A percentile compares a stretch with the other conserved stretches of the same genome.
Conservation (phyloP, 30 jellyfish, hydroid and myxozoan species). For the Morbakka virulenta region DNA sequence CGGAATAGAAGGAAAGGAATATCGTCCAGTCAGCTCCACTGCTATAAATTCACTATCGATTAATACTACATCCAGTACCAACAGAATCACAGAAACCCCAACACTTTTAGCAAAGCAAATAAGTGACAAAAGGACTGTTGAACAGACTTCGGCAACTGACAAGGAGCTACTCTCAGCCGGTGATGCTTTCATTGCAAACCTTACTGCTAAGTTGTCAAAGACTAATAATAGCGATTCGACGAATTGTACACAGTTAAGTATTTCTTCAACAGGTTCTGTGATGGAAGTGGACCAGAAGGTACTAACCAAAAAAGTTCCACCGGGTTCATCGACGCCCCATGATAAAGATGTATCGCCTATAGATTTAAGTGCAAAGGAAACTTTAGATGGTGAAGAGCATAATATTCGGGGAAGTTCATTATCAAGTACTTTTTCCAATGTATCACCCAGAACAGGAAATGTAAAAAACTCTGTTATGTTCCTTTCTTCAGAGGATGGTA, state of each 20-base stretch:
- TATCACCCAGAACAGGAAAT: not conserved
- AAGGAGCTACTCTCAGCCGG: slow-evolving; percentile 92
- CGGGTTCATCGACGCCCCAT: not conserved
- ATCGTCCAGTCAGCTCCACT: too few species aligned
- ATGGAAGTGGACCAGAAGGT: not conserved
- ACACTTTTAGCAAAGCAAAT: not conserved
- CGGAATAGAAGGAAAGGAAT: not conserved
- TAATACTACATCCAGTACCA: not conserved
- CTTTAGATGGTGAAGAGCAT: not conserved
- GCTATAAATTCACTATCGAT: not conserved
- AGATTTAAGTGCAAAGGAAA: not conserved
- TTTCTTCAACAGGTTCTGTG: not conserved
- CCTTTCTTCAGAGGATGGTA: not conserved
- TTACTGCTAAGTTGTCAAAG: slow-evolving; percentile 75
- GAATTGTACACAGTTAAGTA: not conserved
- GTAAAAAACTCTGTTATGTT: not conserved
- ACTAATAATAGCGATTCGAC: slow-evolving; percentile 1
- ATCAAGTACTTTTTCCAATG: not conserved
- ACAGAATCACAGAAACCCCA: not conserved
- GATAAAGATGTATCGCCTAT: not conserved
- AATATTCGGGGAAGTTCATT: too few species aligned
- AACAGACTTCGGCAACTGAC: slow-evolving; percentile 54
- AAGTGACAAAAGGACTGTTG: not conserved
- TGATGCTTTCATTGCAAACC: slow-evolving; percentile 85
- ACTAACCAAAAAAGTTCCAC: not conserved